Evolutionary conservation across 1,140 invertebrate genomes (phyloP), one percentile per base, ranked within the genome.

Genomic region (Drosophila dunni): DNA sequence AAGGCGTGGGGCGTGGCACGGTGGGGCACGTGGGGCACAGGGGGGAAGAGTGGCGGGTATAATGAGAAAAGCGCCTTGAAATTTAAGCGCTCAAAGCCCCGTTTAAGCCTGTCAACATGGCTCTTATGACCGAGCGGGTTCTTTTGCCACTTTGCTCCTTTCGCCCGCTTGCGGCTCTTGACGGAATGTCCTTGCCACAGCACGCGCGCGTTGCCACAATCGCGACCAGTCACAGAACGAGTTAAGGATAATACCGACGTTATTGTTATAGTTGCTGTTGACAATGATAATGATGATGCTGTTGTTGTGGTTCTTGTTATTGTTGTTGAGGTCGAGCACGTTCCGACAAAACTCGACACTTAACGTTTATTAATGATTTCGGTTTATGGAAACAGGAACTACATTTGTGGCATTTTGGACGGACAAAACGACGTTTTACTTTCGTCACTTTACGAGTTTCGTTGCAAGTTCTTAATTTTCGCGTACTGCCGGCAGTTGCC

Each of bases 61-160:
- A 72, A 76, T 76, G 68, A 76, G 60, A 72, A 76, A 72, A 66
- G 74, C 74, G 68, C 68, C 62, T 71, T 76, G 68, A 76, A 76
- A 76, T 71, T 75, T 65, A 71, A 75, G 73, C 73, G 67, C 73
- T 75, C 56, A 75, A 75, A 71, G 54, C 64, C 62, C 61, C 68
- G 56, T 65, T 76, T 76, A 76, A 76, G 74, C 74, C 68, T 72
- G 74, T 76, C 74, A 76, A 72, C 74, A 72, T 48, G 56, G 68
- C 74, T 60, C 68, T 65, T 45, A 44, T 40, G 60, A 13, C 8
- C 50, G 60, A 20, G 4, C 50, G 7, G 13, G 11, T 7, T 46
- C 38, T 29, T 36, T 10, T 7, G 13, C 8, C 17, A n/a, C 38
- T 44, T 29, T 15, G 17, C 17, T 20, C 17, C 17, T 20, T 20